phyloP scores from a whole-genome alignment of 2,797 vertebrate species.

The Squalus acanthias region DNA sequence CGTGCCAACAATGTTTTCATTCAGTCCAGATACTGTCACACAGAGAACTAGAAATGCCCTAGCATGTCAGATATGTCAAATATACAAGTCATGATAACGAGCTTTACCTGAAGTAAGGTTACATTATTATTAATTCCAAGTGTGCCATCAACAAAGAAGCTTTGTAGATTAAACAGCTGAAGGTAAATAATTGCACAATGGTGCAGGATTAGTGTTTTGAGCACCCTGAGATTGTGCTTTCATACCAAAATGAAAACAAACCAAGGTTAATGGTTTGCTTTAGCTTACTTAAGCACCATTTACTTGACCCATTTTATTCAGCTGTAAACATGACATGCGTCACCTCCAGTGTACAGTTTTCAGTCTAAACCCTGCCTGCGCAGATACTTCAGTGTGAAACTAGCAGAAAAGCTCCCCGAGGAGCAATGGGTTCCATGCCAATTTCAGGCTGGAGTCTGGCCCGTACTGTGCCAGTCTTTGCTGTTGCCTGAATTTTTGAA shows the following conservation, averaged over 20 bases:
- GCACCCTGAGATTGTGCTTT: neutral
- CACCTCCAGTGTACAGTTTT: neutral
- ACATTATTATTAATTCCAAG: constrained; percentile 44
- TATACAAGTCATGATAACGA: constrained; percentile 60
- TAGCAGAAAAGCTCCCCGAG: neutral
- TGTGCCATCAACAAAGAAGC: constrained; percentile 43
- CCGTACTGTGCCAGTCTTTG: neutral
- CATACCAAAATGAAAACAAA: neutral
- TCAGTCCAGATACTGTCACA: constrained; percentile 69
- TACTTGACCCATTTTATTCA: neutral
- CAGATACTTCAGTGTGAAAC: neutral
- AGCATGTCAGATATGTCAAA: constrained; percentile 59
- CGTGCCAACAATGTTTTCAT: constrained; percentile 63
- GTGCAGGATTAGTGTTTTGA: neutral
- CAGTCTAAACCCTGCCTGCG: neutral
- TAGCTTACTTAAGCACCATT: constrained; percentile 10
- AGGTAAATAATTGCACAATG: neutral
- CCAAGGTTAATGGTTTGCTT: constrained; percentile 1
- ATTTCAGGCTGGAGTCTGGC: neutral
- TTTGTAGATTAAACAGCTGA: constrained; percentile 37
- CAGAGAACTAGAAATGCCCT: constrained; percentile 52
- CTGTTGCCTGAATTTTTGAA: neutral
- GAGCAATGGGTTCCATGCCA: neutral
- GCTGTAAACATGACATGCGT: neutral
- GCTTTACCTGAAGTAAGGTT: constrained; percentile 63